Conservation (phyloP, 1,140 invertebrate species). For the Littorina saxatilis region DNA sequence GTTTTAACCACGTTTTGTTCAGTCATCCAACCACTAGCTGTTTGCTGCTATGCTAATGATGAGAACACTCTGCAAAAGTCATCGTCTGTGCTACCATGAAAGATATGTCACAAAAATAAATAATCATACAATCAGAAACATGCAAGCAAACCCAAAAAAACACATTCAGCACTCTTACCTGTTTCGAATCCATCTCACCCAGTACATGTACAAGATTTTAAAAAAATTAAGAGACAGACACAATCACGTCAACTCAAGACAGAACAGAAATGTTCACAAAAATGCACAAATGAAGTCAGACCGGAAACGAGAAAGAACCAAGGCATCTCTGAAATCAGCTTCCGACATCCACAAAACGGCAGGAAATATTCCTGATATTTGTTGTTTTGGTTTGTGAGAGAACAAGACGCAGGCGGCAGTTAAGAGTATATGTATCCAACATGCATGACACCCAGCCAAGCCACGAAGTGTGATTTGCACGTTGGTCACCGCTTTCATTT, state of each 20-base stretch:
- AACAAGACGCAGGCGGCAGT: neutral
- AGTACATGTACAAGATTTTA: no score
- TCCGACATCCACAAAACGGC: conserved; percentile 14
- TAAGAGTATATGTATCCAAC: neutral
- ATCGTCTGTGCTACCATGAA: no score
- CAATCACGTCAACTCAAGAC: neutral
- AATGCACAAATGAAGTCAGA: no score
- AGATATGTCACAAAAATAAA: neutral
- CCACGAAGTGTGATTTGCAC: neutral
- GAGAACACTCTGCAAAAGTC: no score
- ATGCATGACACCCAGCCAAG: neutral
- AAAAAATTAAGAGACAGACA: conserved; percentile 7
- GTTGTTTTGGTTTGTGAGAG: neutral
- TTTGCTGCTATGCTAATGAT: no score
- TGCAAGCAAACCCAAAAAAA: neutral
- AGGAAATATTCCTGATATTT: neutral
- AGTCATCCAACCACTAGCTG: no score
- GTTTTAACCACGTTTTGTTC: no score
- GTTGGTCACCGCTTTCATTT: neutral
- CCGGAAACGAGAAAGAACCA: conserved; percentile 23
- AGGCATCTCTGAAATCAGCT: conserved; percentile 24
- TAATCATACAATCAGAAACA: neutral
- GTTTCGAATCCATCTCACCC: no score
- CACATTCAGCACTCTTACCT: neutral
- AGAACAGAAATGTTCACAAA: conserved; percentile 9